Base-by-base conservation (phyloP, 2,797 vertebrate genomes). In the Poecilia velifera region DNA sequence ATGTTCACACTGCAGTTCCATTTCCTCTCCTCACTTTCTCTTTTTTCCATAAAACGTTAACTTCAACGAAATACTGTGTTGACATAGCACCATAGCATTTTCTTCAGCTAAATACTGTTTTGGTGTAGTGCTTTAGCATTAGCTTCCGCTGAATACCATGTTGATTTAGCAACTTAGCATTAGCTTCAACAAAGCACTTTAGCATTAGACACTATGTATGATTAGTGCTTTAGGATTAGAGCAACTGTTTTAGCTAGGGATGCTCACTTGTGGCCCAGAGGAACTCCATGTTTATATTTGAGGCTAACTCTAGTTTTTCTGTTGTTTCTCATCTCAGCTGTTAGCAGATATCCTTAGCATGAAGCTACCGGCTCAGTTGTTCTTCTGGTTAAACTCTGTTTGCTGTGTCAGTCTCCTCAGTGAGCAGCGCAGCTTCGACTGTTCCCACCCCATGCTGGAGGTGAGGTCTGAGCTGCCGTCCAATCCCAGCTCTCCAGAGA, bases 401-500 rank as follows among this genome's bases (percentile, higher is more conserved):
- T 25, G 36, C 13, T 39, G 20, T 25, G 20, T 76, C 90, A 97
- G 97, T 46, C 82, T 96, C 76, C 95, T 96, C 28, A 95, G 95
- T 81, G 94, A 95, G 66, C 97, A 97, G 88, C 97, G 95, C 91
- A 97, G 95, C 72, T 94, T 97, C 0, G 98, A 99, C 72, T 87
- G 96, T 28, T 95, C 94, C 81, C 97, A 97, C 79, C 92, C 95
- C 31, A 95, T 95, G 2, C 97, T 96, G 91, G 98, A 98, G 84
- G 94, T 96, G 76, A 97, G 94, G 90, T 95, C 97, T 47, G 97
- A 98, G 91, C 95, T 96, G 22, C 97, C 95, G 0, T 97, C 97
- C 78, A 98, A 98, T 90, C 97, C 97, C 82, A 98, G 97, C 92
- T 98, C 97, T 80, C 97, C 97, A 0, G 98, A 98, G 95, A 97